Percentiles rank a stretch among this genome's conserved stretches.
phyloP scores from a whole-genome alignment of 2,797 vertebrate species.

The Rhyacichthys aspro region DNA sequence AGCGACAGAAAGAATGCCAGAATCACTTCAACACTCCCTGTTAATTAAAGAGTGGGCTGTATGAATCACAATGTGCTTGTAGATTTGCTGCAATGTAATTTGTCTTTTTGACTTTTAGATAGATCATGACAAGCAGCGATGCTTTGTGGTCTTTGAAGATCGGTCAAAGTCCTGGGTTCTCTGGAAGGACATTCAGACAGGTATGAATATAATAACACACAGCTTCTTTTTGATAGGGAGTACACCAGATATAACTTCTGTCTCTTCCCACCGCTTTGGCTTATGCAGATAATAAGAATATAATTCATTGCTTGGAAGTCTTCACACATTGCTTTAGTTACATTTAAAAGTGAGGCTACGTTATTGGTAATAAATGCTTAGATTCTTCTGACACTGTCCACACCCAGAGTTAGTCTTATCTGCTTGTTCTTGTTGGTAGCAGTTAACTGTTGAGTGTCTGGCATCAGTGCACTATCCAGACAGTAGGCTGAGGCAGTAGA shows the following conservation, averaged over 20 bases:
- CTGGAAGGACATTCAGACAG: conserved; percentile 99
- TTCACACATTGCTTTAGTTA: too few species aligned
- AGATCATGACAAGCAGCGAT: conserved; percentile 93
- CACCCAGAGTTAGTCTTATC: conserved; percentile 39
- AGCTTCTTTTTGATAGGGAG: too few species aligned
- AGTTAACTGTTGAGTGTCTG: conserved; percentile 68
- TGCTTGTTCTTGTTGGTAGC: conserved; percentile 42
- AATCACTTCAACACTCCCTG: too few species aligned
- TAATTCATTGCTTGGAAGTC: too few species aligned
- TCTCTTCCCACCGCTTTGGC: too few species aligned
- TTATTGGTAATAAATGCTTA: conserved; percentile 3
- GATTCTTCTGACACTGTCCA: conserved; percentile 19
- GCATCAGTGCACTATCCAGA: conserved; percentile 31
- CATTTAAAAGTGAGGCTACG: neutral
- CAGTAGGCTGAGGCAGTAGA: conserved; percentile 8
- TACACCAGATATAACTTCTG: too few species aligned
- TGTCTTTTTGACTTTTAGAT: conserved; percentile 80
- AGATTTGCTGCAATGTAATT: neutral
- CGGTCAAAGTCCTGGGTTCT: conserved; percentile 98
- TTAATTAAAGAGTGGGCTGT: too few species aligned
- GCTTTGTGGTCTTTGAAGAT: conserved; percentile 98
- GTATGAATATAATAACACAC: conserved; percentile 50
- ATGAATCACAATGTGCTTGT: neutral
- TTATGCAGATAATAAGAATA: too few species aligned
- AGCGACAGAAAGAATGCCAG: too few species aligned